Base-by-base conservation (phyloP, 2,888 invertebrate species). In the Microplitis deprimator region DNA sequence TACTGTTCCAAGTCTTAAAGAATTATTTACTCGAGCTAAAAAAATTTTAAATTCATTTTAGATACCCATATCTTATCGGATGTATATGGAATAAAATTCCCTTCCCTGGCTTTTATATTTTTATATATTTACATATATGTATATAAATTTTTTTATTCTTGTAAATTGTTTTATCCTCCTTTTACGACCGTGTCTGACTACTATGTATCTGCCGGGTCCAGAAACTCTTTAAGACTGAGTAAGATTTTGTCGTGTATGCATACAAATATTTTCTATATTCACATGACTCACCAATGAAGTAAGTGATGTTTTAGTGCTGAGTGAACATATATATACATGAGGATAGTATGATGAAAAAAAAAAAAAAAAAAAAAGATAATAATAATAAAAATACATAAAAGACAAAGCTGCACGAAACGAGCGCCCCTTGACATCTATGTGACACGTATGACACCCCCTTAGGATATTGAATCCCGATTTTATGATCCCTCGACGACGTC, bases 121-220 rank as follows among this genome's bases (percentile, higher is more conserved):
- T 13, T 88, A 87, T 88, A 89, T 87, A 87, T 89, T 13, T 50
- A 8, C 50, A 50, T 50, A 50, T 50, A 50, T 13, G 13, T 50
- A 10, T 50, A 50, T 50, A 50, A 10, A 50, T 50, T 10, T 50
- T 50, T 50, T 50, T 50, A 50, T 50, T 89, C 89, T 88, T 89
- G 89, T 88, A 89, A 89, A 89, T 89, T 89, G 89, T 89, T 89
- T 89, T 89, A 89, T 84, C 83, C 87, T 87, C 85, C 88, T 89
- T 89, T 89, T 89, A 89, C 88, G 89, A 88, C 84, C 89, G 86
- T 87, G 88, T 88, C 88, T 87, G 86, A 87, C 88, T 86, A 86
- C 88, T 87, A 50, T 86, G 86, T 84, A 85, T 85, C 60, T 39
- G 50, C 71, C 50, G 20, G 69, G 71, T 72, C 59, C 69, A 29